Evolutionary conservation across 2,888 invertebrate species (phyloP), one percentile per base, ranked within the genome.

Genomic region (Cephus rjabovi): DNA sequence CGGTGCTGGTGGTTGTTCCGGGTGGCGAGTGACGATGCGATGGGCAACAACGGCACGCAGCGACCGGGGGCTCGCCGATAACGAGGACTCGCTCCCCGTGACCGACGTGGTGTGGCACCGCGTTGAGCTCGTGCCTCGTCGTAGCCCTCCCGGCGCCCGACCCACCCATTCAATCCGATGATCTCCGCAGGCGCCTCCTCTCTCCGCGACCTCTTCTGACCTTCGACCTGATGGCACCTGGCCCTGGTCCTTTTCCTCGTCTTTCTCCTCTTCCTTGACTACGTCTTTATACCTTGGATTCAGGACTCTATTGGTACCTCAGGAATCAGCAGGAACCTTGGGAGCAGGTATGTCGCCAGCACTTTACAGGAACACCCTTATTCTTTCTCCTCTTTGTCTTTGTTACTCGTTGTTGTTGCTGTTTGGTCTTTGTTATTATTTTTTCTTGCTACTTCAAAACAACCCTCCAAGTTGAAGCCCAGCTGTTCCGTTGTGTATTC

Each of bases 111-210:
- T 88, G 87, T 85, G 90, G 88, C 90, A 90, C 89, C 87, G 87
- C 89, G 88, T 89, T 90, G 87, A 90, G 88, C 89, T 90, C 89
- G 88, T 90, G 90, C 90, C 89, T 89, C 86, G 40, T 56, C 40
- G 87, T 89, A 85, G 89, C 86, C 87, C 87, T 87, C 85, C 88
- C 89, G 87, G 87, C 84, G 85, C 90, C 90, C 86, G 90, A 88
- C 87, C 90, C 90, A 90, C 90, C 90, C 90, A 90, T 90, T 90
- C 90, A 90, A 90, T 88, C 87, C 87, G 88, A 85, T 90, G 86
- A 84, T 87, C 87, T 83, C 82, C 86, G 84, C 85, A 83, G 85
- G 85, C 86, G 87, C 87, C 88, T 87, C 88, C 86, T 56, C 40
- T 56, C 40, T 37, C 37, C 40, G 23, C 40, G 40, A 56, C 40